Conservation (phyloP, 2,113 vertebrate genomes). For the Talpa occidentalis region DNA sequence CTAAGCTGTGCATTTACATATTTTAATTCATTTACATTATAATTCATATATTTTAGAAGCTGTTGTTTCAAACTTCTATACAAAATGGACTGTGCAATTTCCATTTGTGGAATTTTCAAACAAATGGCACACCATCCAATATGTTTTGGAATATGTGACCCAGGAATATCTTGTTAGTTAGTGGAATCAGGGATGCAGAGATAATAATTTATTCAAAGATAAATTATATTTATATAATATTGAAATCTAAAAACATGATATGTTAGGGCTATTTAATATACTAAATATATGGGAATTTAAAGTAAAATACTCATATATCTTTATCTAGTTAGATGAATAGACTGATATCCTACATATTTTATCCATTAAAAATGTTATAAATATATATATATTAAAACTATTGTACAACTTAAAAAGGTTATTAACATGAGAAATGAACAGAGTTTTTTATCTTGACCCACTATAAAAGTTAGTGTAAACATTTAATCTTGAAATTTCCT, state of each 20-base stretch:
- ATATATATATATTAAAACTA: not conserved
- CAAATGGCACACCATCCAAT: not conserved
- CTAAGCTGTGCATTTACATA: not conserved
- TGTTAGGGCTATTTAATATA: not conserved
- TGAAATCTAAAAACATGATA: not conserved
- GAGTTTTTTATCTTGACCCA: not conserved
- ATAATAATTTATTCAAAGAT: not conserved
- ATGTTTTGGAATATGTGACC: not conserved
- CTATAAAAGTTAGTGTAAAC: not conserved
- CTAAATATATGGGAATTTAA: not conserved
- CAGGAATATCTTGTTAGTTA: not conserved
- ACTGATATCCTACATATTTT: not conserved
- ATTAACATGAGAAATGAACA: not conserved
- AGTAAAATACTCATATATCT: not conserved
- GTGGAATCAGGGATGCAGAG: not conserved
- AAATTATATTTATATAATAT: not conserved
- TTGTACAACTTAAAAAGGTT: not conserved
- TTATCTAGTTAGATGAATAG: not conserved
- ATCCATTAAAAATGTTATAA: not conserved
- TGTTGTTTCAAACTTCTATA: not conserved
- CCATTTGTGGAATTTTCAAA: not conserved
- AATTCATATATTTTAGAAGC: constrained; percentile 41
- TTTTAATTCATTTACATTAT: not conserved
- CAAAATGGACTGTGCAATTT: not conserved
- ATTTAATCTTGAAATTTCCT: not conserved